Base-by-base conservation (phyloP, 2,797 vertebrate genomes). In the Manis javanica region DNA sequence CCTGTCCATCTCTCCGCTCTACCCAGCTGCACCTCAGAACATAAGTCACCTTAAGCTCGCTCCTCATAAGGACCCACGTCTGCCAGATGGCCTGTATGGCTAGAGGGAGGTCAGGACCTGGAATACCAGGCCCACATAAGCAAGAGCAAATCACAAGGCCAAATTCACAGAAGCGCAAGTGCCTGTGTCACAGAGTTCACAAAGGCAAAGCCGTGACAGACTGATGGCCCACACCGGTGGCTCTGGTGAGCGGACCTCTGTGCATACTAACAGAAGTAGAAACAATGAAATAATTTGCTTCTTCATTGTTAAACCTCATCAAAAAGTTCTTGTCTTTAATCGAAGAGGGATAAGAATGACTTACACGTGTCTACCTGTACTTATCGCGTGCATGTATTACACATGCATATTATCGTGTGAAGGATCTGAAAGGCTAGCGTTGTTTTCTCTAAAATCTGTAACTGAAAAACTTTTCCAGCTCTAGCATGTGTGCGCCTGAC, bases 401-500 rank as follows among this genome's bases (percentile, higher is more conserved):
- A 46, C 46, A 46, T 46, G 46, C 11, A n/a, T 18, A 51, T 21
- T n/a, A 63, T 14, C 5, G 24, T 29, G 31, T 7, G 46, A 49
- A 23, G 15, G 34, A 12, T 63, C 5, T 19, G 42, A 63, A 34
- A 49, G 86, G 57, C 9, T 9, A 23, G 72, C 24, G 21, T 14
- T 3, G 57, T 46, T 82, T 23, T 63, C 71, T 8, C 57, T 51
- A 59, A 59, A 63, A 14, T 10, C 42, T 26, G 9, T 16, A 46
- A 8, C 39, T 49, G 24, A 29, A 10, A 49, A 49, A 42, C 34
- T 23, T 26, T 29, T 19, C 3, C 16, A 16, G 29, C 72, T 74
- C 8, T 29, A 5, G 46, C 3, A 1, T 34, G 39, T 14, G 34
- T 1, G 14, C 4, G 7, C 26, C 63, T 79, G 3, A 68, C 2